Base-by-base conservation (phyloP, 2,797 vertebrate species). In the Tokudaia muenninki region DNA sequence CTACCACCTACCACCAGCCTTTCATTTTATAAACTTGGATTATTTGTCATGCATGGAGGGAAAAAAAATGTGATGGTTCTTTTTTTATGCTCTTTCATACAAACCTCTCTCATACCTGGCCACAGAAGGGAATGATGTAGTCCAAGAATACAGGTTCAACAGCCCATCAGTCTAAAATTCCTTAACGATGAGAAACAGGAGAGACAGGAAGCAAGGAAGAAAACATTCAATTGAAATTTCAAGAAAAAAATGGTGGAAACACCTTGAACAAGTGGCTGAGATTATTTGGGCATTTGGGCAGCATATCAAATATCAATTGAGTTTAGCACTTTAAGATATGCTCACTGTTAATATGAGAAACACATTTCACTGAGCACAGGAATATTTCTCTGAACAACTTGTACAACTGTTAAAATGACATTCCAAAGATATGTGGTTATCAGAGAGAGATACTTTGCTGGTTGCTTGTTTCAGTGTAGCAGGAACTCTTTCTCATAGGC, bases 21-120 rank as follows among this genome's bases (percentile, higher is more conserved):
- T 29, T 78, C 29, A 17, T 37, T 41, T 59, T n/a, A 37, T 31
- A 31, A 13, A 37, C 2, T 52, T 87, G 31, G 13, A 52, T 95
- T 50, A 19, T 84, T 94, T 90, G 65, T 19, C 22, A 13, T 92
- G 74, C 13, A 34, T 55, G 77, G 16, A 65, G 78, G 61, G 61
- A 74, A 74, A 82, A 79, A 82, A 89, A 94, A 65, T 91, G 10
- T 70, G 65, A 90, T 92, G 65, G 61, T 52, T 96, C 94, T 67
- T 61, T 19, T 90, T 97, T 90, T 79, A 87, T 96, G 93, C 41
- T 78, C 13, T 88, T 97, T 88, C 87, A 55, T 83, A 75, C 22
- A 89, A 92, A 95, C 93, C 61, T 34, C 59, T 93, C 89, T 97
- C 55, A 61, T 93, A 77, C 89, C 94, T 95, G 81, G 44, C 91